Base-by-base conservation (phyloP, 2,113 vertebrate species). In the Tychaedon coryphoeus region DNA sequence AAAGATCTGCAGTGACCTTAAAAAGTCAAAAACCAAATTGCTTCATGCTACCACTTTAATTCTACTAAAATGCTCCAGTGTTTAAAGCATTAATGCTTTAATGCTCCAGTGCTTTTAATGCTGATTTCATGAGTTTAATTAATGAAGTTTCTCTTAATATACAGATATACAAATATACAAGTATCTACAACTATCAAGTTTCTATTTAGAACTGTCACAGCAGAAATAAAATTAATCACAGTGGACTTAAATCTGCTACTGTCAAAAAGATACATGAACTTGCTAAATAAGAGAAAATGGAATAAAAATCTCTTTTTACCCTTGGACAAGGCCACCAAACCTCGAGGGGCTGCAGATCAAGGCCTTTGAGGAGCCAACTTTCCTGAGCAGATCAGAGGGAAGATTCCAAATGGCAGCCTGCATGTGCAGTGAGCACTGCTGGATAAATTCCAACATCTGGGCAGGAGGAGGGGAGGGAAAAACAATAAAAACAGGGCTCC, bases 361-460 rank as follows among this genome's bases (percentile, higher is more conserved):
- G 0, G 54, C 92, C 92, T 97, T 97, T 3, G 98, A 97, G 40
- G 98, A 98, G 69, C 95, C 92, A 20, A 92, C 72, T 73, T 88
- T 98, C 76, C 94, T 96, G 33, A 98, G 81, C 7, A 97, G 91
- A 19, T 98, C 97, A 6, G 47, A 86, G 38, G 97, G 97, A 20
- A 96, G 97, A 24, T 92, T 96, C 62, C 97, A 98, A 38, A 98
- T 29, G 20, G 98, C 69, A 74, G 98, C 97, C 62, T 98, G 98
- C 98, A 98, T 98, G 84, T 98, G 98, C 6, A 85, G 90, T 1
- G 96, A 88, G 19, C 98, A 99, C 33, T 98, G 98, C 90, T 98
- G 97, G 76, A 99, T 98, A 42, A 99, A 99, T 28, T 98, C 96
- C 50, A 98, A 87, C 97, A 99, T 97, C 99, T 99, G 88, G 26